phyloP scores from a whole-genome alignment of 2,888 invertebrate genomes.

The Molanna angustata region DNA sequence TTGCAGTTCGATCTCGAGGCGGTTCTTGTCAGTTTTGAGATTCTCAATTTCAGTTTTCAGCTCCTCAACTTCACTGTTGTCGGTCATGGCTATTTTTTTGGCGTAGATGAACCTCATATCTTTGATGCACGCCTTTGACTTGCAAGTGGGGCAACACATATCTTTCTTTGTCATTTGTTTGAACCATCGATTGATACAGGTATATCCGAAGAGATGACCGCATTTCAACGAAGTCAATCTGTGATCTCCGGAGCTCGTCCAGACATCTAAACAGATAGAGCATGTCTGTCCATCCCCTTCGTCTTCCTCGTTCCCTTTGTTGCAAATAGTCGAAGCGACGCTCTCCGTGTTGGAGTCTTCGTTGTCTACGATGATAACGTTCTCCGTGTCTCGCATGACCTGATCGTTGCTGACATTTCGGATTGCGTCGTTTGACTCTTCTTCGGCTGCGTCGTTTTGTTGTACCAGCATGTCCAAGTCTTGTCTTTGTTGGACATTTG shows the following conservation, averaged over 20 bases:
- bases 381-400: too few relatives aligned
- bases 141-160: slow-evolving; percentile 87
- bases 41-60: slow-evolving; percentile 60
- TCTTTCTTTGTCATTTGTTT: slow-evolving; percentile 51
- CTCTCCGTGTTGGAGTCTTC: slow-evolving; percentile 1
- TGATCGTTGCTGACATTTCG: too few relatives aligned
- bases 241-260: slow-evolving; percentile 85
- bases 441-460: too few relatives aligned
- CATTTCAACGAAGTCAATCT: slow-evolving; percentile 84
- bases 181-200: slow-evolving; percentile 78
- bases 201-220: slow-evolving; percentile 87
- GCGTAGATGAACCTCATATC: slow-evolving; percentile 82
- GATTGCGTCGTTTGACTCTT: too few relatives aligned
- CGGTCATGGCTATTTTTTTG: slow-evolving; percentile 69
- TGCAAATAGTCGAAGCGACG: slow-evolving; percentile 1
- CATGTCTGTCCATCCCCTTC: slow-evolving; percentile 72
- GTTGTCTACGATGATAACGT: slow-evolving; percentile 7
- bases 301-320: slow-evolving; percentile 10
- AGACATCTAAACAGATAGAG: slow-evolving; percentile 84
- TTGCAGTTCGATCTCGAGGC: slow-evolving; percentile 61
- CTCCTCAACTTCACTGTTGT: slow-evolving; percentile 72
- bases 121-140: slow-evolving; percentile 62
- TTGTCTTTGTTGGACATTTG: too few relatives aligned
- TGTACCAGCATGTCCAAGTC: too few relatives aligned
- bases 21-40: slow-evolving; percentile 55